Conservation (phyloP, 2,888 invertebrate genomes). For the Strigamia crassipes region DNA sequence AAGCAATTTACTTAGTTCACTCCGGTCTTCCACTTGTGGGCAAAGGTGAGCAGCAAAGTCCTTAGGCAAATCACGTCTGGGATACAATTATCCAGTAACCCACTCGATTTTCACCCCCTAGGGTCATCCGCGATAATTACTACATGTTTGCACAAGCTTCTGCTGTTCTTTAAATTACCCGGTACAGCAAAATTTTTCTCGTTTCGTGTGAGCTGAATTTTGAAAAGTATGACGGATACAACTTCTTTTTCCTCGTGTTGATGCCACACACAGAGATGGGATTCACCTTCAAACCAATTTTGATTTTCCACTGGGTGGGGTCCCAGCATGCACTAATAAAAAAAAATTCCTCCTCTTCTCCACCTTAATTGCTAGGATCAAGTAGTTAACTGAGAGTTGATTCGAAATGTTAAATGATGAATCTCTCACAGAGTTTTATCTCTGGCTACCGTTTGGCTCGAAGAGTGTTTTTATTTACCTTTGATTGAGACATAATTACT, state of each 20-base stretch:
- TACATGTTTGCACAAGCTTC: background rate
- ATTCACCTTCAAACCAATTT: background rate
- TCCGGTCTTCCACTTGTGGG: background rate
- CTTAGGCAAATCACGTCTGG: slow-evolving; percentile 10
- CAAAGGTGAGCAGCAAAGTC: background rate
- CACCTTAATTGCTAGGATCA: background rate
- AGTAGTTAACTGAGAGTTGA: background rate
- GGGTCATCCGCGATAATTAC: background rate
- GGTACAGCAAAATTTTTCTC: background rate
- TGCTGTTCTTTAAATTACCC: background rate
- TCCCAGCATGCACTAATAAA: background rate
- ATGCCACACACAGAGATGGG: slow-evolving; percentile 10
- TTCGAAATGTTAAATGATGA: background rate
- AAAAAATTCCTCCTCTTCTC: background rate
- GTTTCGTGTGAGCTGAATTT: background rate
- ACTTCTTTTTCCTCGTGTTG: slow-evolving; percentile 2
- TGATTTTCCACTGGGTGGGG: slow-evolving; percentile 2
- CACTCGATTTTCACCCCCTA: background rate
- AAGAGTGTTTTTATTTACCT: too few species aligned
- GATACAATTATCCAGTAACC: slow-evolving; percentile 3
- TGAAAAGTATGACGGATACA: background rate
- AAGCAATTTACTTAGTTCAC: background rate
- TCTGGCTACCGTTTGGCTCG: background rate
- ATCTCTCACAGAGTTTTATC: background rate
- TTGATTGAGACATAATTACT: slow-evolving; percentile 10